Percentiles rank a stretch among this genome's conserved stretches.
These are phyloP conservation scores for Pseudopipra pipra DNA, from an alignment of 2,113 vertebrate genomes.

Conservation along the genomic window DNA sequence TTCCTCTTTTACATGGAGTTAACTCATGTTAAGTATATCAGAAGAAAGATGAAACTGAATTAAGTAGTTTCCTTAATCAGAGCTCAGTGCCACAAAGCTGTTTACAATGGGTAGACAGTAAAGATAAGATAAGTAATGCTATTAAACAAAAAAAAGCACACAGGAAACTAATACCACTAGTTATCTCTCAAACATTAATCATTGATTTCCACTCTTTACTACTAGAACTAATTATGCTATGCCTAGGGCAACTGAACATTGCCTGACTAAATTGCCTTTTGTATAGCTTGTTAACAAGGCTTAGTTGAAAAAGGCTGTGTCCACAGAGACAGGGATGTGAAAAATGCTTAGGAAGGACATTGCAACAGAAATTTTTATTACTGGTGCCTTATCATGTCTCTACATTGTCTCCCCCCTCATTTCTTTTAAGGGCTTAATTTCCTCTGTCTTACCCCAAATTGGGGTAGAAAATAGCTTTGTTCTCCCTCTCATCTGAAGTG, in stretches of 20 bases:
- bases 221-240: conserved; percentile 10
- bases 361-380: not conserved
- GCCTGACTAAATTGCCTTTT: conserved; percentile 4
- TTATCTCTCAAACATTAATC: conserved; percentile 59
- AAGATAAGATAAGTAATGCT: conserved; percentile 58
- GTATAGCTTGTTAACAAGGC: not conserved
- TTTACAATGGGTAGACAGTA: conserved; percentile 41
- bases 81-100: conserved; percentile 38
- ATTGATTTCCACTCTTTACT: conserved; percentile 53
- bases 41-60: conserved; percentile 51
- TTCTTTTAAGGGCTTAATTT: not conserved
- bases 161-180: conserved; percentile 45
- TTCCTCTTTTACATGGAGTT: not conserved
- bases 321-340: not conserved
- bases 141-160: not conserved
- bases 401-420: not conserved
- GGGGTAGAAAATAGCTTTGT: not conserved
- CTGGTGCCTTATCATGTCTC: not conserved
- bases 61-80: conserved; percentile 36
- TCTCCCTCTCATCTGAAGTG: not conserved
- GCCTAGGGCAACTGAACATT: not conserved
- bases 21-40: not conserved
- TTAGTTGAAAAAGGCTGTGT: not conserved
- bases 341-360: not conserved
- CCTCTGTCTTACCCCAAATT: not conserved